Evolutionary conservation across 2,797 vertebrate genomes (phyloP).

Genomic region (Hydrocynus forskahlii): DNA sequence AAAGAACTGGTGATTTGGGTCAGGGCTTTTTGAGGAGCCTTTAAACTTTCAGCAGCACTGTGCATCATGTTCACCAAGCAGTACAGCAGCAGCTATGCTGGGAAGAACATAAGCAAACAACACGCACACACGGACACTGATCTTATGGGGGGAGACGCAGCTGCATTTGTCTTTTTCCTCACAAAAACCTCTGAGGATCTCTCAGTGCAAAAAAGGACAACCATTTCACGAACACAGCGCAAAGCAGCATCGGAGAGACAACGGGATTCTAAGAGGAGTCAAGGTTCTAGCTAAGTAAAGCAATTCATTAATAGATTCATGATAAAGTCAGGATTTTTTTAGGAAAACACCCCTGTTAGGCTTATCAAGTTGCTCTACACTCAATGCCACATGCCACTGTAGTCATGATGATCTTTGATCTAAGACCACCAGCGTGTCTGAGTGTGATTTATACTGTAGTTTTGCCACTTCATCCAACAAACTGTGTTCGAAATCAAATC

Average conservation of each 20-base stretch:
- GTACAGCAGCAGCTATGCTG: not conserved
- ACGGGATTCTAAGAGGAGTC: not conserved
- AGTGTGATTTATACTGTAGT: not conserved
- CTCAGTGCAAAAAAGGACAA: not conserved
- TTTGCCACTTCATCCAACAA: not conserved
- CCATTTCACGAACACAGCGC: not conserved
- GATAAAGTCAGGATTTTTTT: slow-evolving; percentile 5
- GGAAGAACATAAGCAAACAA: not conserved
- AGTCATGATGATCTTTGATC: not conserved
- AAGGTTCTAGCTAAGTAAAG: slow-evolving; percentile 7
- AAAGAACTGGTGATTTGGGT: slow-evolving; percentile 52
- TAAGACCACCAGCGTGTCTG: not conserved
- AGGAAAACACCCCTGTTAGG: not conserved
- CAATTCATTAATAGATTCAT: not conserved
- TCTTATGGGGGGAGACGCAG: slow-evolving; percentile 23
- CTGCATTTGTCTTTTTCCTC: not conserved
- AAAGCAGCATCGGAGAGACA: not conserved
- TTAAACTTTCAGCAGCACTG: slow-evolving; percentile 40
- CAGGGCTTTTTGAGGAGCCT: slow-evolving; percentile 30
- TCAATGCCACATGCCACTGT: not conserved
- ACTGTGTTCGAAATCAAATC: no score
- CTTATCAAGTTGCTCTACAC: not conserved
- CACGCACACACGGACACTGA: slow-evolving; percentile 27
- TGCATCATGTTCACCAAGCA: slow-evolving; percentile 29
- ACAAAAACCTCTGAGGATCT: not conserved